Conservation (phyloP, 2,888 invertebrate genomes). For the Saturnia pavonia region DNA sequence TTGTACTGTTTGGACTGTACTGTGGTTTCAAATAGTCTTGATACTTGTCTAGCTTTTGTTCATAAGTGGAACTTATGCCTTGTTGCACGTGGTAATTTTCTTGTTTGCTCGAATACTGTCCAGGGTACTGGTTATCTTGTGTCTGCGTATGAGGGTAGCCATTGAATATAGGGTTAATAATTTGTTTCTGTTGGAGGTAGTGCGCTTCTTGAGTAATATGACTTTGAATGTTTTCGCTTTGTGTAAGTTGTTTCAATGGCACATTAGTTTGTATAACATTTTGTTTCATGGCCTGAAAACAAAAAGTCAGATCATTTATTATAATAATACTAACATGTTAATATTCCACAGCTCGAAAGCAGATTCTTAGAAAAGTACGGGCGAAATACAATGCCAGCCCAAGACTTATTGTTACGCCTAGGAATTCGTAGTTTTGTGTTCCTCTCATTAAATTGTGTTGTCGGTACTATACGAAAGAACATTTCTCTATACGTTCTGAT, state of each 20-base stretch:
- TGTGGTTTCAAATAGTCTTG: slow-evolving; percentile 77
- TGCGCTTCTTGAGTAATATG: slow-evolving; percentile 77
- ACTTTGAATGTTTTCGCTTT: slow-evolving; percentile 73
- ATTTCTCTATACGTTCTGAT: not conserved
- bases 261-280: slow-evolving; percentile 77
- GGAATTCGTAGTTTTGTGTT: not conserved
- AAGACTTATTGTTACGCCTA: not conserved
- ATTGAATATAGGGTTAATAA: slow-evolving; percentile 74
- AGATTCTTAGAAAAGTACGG: no score
- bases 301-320: not conserved
- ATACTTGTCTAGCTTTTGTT: slow-evolving; percentile 75
- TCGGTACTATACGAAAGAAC: not conserved
- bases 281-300: slow-evolving; percentile 70
- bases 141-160: slow-evolving; percentile 65
- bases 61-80: slow-evolving; percentile 73
- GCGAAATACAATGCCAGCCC: not conserved
- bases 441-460: not conserved
- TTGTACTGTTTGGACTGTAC: slow-evolving; percentile 82
- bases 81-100: slow-evolving; percentile 74
- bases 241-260: slow-evolving; percentile 79
- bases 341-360: not conserved
- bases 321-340: not conserved
- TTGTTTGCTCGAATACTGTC: slow-evolving; percentile 69
- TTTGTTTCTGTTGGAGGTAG: slow-evolving; percentile 80
- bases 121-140: slow-evolving; percentile 69